Evolutionary conservation across 2,888 invertebrate species (phyloP), one percentile per base, ranked within the genome.

Genomic region (Eilema depressum): DNA sequence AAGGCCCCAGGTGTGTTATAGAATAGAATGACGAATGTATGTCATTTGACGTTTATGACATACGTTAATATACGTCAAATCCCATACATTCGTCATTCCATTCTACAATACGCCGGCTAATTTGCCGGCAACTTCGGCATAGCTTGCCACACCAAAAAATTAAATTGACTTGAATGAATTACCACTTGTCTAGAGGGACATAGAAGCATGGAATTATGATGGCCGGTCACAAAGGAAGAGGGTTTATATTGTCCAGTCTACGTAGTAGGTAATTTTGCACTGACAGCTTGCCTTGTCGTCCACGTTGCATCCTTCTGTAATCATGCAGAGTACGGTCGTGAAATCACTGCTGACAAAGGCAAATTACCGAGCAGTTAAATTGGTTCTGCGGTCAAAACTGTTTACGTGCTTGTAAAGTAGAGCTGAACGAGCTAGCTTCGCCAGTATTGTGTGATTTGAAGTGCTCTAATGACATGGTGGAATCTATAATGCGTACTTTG

Each of bases 251-350:
- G 47, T 66, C 26, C 20, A 4, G 33, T n/a, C 67, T 69, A 69
- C 71, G 33, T 80, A 80, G 87, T 53, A n/a, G 53, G 53, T 86
- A 87, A 90, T 86, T 91, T 89, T 86, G 82, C 75, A 69, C 72
- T 33, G 85, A 85, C 87, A 81, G 76, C 71, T 65, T 75, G 84
- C 74, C 74, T 86, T 81, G 81, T 78, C 64, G 79, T 79, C 68
- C 73, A 69, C 65, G 72, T 71, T 80, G 82, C 84, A 80, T 73
- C 63, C 61, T 68, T 66, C 63, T 65, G 65, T 63, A 68, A 37
- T 69, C 70, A 56, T 81, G 77, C 75, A 76, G 63, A 57, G 66
- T 70, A 70, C 71, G 56, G 66, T 56, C 71, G 75, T 78, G 78
- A 79, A 81, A 77, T 76, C 66, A 72, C 78, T 61, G 30, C 70